phyloP scores from a whole-genome alignment of 2,113 vertebrate genomes.

The Mus spicilegus region DNA sequence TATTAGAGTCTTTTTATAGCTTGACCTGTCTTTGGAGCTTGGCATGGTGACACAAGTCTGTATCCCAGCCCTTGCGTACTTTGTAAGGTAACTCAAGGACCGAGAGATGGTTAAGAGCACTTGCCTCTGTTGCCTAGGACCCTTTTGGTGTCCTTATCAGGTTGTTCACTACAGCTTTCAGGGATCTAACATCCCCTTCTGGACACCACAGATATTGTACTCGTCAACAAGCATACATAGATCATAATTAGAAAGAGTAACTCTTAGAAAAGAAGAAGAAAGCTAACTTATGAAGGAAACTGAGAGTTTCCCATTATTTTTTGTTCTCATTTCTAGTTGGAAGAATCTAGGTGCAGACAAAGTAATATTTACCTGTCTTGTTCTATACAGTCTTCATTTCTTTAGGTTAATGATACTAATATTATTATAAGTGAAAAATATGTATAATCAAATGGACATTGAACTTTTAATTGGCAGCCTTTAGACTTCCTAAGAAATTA shows the following conservation, averaged over 20 bases:
- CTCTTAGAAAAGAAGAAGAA: neutral
- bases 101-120: neutral
- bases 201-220: too few species aligned
- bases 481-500: neutral
- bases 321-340: slow-evolving; percentile 25
- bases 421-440: slow-evolving; percentile 14
- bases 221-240: neutral
- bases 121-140: neutral
- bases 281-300: neutral
- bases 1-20: slow-evolving; percentile 34
- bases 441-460: neutral
- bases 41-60: neutral
- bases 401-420: neutral
- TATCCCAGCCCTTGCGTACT: neutral
- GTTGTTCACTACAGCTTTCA: neutral
- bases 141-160: neutral
- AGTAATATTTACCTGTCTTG: rapidly evolving
- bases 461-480: neutral
- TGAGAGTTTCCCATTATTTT: neutral
- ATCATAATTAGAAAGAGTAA: neutral
- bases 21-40: neutral
- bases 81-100: slow-evolving; percentile 27
- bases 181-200: neutral
- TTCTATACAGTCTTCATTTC: slow-evolving; percentile 10
- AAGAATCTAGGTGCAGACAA: slow-evolving; percentile 35